Evolutionary conservation across 2,888 invertebrate genomes (phyloP).

Genomic region (Hemistola chrysoprasaria): DNA sequence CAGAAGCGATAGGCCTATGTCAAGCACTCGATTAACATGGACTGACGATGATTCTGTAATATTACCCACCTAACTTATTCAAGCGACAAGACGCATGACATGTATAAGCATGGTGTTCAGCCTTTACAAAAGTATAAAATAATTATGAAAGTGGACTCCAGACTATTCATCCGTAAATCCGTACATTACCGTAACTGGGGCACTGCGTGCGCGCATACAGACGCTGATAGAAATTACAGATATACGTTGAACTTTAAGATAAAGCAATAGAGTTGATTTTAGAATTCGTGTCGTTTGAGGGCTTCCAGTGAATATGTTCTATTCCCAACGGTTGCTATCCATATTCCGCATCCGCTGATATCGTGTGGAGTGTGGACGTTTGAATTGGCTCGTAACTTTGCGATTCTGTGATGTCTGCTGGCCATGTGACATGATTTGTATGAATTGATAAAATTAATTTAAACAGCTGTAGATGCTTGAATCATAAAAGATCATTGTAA

Average conservation of each 20-base stretch:
- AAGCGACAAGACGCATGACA: too few species aligned
- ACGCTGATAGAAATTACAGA: slow-evolving; percentile 9
- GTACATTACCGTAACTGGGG: slow-evolving; percentile 55
- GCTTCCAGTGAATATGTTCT: background rate
- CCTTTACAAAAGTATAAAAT: too few species aligned
- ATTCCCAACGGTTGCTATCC: slow-evolving; percentile 6
- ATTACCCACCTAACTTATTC: too few species aligned
- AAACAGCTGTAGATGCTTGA: background rate
- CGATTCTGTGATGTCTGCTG: slow-evolving; percentile 17
- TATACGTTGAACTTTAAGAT: slow-evolving; percentile 1
- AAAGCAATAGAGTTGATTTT: slow-evolving; percentile 4
- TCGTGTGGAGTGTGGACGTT: slow-evolving; percentile 20
- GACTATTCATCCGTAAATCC: slow-evolving; percentile 59
- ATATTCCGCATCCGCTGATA: slow-evolving; percentile 37
- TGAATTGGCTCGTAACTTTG: slow-evolving; percentile 33
- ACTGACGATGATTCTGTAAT: too few species aligned
- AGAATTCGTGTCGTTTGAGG: background rate
- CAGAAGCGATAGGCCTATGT: too few species aligned
- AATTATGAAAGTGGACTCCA: slow-evolving; percentile 35
- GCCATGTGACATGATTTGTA: slow-evolving; percentile 9
- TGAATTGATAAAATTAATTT: slow-evolving; percentile 1
- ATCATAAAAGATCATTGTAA: too few species aligned
- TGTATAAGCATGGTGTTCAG: too few species aligned
- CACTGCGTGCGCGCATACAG: slow-evolving; percentile 36
- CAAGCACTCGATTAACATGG: too few species aligned